Conservation (phyloP, 2,113 vertebrate species). For the Castor canadensis region DNA sequence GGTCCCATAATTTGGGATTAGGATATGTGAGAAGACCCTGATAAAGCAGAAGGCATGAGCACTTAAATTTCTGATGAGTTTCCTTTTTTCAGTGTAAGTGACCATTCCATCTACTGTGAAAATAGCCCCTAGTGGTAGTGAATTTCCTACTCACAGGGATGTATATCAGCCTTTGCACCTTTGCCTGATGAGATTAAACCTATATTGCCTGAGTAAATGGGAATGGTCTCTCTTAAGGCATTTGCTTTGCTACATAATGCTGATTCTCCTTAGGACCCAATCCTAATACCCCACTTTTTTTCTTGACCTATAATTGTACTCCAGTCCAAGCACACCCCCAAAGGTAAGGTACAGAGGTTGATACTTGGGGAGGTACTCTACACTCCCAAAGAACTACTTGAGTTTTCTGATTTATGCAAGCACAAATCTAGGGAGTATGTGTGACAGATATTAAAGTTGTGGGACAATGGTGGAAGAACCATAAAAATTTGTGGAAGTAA, state of each 20-base stretch:
- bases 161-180: neutral
- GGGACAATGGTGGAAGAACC: neutral
- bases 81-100: too few species aligned
- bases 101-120: neutral
- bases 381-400: neutral
- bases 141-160: fast-evolving
- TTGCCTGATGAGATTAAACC: neutral
- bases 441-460: neutral
- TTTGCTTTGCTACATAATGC: neutral
- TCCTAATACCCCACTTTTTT: neutral
- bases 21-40: neutral
- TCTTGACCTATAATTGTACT: neutral
- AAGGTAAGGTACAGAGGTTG: neutral
- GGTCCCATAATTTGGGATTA: neutral
- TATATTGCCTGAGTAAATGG: neutral
- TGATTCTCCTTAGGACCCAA: neutral
- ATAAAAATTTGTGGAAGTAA: neutral
- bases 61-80: neutral
- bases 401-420: too few species aligned
- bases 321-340: neutral
- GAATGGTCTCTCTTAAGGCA: neutral
- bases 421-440: too few species aligned
- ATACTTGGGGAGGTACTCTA: neutral
- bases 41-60: neutral
- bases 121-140: neutral